phyloP scores from a whole-genome alignment of 2,797 vertebrate genomes.

The Notamacropus eugenii region DNA sequence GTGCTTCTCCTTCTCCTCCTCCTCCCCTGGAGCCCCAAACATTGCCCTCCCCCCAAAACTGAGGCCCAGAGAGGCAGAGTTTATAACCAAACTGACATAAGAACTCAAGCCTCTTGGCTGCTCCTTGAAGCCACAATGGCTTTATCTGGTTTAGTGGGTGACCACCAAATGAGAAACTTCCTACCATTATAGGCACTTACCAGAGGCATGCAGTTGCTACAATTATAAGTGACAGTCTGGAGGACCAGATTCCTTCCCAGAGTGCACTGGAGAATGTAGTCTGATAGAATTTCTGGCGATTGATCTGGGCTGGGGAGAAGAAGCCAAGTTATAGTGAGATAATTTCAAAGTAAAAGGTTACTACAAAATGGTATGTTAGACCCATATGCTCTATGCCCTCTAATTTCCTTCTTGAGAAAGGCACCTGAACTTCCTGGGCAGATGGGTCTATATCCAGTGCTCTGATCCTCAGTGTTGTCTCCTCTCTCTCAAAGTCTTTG shows the following conservation, averaged over 20 bases:
- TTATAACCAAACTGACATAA: not conserved
- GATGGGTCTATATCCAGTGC: not conserved
- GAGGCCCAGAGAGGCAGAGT: not conserved
- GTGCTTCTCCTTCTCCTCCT: no score
- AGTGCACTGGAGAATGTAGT: conserved; percentile 82
- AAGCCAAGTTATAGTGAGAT: not conserved
- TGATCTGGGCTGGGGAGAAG: conserved; percentile 85
- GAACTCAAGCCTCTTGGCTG: not conserved
- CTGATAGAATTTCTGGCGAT: conserved; percentile 81
- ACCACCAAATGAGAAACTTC: not conserved
- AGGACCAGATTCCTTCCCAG: conserved; percentile 82
- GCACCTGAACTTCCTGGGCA: not conserved
- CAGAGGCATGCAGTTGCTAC: conserved; percentile 76
- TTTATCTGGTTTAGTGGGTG: not conserved
- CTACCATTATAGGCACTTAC: conserved; percentile 78
- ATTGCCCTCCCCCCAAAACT: not conserved
- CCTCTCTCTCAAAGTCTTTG: not conserved
- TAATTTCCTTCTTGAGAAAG: not conserved
- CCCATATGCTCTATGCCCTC: not conserved
- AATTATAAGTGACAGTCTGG: conserved; percentile 85
- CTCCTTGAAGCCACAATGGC: not conserved
- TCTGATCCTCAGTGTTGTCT: not conserved
- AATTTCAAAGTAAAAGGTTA: not conserved
- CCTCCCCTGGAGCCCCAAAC: not conserved
- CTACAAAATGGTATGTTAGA: not conserved